Evolutionary conservation across 1,140 invertebrate species (phyloP).

Genomic region (Laupala kohalensis): DNA sequence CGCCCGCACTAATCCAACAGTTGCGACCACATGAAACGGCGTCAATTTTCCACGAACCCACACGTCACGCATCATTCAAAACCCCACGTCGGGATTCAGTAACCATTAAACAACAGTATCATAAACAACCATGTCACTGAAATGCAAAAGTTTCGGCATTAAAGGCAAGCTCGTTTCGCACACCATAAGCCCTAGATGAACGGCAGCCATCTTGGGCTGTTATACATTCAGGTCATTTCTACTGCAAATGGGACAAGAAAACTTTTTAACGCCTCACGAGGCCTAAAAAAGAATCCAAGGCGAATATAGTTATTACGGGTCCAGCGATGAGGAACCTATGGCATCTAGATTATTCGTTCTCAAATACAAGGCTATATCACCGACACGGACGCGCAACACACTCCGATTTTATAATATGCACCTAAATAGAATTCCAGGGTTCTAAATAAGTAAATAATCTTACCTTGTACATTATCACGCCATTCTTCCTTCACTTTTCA

Average conservation of each 20-base stretch:
- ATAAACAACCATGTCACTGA: conserved; percentile 8
- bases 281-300: not conserved
- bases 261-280: not conserved
- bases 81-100: not conserved
- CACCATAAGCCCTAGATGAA: conserved; percentile 19
- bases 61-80: not conserved
- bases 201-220: conserved; percentile 29
- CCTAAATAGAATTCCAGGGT: conserved; percentile 4
- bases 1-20: not conserved
- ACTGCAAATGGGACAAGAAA: not conserved
- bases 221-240: conserved; percentile 15
- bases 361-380: conserved; percentile 3
- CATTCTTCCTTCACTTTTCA: not conserved
- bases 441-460: not conserved
- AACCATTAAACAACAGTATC: conserved; percentile 1
- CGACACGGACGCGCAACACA: not conserved
- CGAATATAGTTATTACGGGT: not conserved
- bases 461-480: conserved; percentile 1
- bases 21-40: not conserved
- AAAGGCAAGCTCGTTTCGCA: conserved; percentile 18
- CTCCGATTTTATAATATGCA: not conserved
- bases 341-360: not conserved
- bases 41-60: conserved; percentile 1
- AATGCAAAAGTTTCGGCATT: conserved; percentile 2
- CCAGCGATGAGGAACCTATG: not conserved